Evolutionary conservation across 2,888 invertebrate genomes (phyloP).

Genomic region (Agelastica alni): DNA sequence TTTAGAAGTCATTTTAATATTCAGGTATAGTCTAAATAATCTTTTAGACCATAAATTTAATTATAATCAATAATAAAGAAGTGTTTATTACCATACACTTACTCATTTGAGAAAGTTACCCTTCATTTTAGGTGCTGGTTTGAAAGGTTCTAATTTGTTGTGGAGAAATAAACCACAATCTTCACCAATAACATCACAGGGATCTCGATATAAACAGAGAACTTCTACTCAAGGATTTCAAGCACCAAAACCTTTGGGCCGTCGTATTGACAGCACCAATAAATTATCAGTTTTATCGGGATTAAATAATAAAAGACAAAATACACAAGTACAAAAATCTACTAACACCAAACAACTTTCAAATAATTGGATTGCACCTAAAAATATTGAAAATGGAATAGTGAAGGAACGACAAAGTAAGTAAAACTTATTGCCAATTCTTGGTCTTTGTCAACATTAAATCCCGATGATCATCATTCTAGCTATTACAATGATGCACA

Average conservation of each 20-base stretch:
- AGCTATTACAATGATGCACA: not conserved
- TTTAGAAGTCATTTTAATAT: too few species aligned
- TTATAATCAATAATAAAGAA: too few species aligned
- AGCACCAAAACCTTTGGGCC: not conserved
- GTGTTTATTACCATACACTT: too few species aligned
- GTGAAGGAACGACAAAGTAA: not conserved
- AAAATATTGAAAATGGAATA: not conserved
- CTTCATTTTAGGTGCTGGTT: too few species aligned
- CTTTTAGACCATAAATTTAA: too few species aligned
- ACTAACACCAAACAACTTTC: not conserved
- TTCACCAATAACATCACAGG: not conserved
- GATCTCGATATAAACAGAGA: conserved; percentile 1
- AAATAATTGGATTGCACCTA: not conserved
- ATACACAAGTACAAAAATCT: not conserved
- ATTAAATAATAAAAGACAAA: not conserved
- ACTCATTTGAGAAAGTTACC: too few species aligned
- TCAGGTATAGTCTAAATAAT: too few species aligned
- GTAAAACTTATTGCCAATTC: too few species aligned
- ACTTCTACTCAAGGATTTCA: not conserved
- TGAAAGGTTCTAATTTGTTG: too few species aligned
- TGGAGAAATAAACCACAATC: too few species aligned
- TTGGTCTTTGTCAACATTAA: too few species aligned
- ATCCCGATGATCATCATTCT: too few species aligned
- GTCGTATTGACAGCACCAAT: not conserved
- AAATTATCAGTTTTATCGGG: not conserved